These are phyloP conservation scores for Morpho deidamia DNA, from an alignment of 2,888 invertebrate species.

Conservation along the genomic window DNA sequence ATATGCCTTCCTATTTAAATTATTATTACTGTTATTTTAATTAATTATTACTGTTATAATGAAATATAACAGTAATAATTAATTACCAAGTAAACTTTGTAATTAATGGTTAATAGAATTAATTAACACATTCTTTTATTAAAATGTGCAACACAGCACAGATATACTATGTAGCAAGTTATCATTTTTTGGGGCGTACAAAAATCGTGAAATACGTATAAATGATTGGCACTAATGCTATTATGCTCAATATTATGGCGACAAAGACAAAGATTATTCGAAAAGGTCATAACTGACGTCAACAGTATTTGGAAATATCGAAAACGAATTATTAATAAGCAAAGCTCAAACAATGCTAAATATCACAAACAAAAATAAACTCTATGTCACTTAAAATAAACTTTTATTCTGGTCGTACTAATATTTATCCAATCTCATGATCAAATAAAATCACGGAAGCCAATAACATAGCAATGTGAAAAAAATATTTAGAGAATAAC, in stretches of 20 bases:
- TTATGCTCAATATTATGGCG: neutral
- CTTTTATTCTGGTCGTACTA: neutral
- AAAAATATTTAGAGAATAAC: slow-evolving; percentile 11
- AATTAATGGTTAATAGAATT: too few species aligned
- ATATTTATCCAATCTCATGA: slow-evolving; percentile 7
- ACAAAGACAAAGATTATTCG: slow-evolving; percentile 3
- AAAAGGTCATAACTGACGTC: slow-evolving; percentile 15
- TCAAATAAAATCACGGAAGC: slow-evolving; percentile 17
- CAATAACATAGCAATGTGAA: slow-evolving; percentile 16
- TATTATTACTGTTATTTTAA: too few species aligned
- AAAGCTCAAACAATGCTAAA: slow-evolving; percentile 6
- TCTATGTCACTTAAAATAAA: neutral
- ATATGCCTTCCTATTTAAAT: too few species aligned
- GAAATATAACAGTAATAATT: too few species aligned
- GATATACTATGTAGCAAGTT: too few species aligned
- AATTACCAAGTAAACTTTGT: too few species aligned
- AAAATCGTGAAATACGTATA: too few species aligned
- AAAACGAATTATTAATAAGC: slow-evolving; percentile 21
- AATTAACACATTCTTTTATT: too few species aligned
- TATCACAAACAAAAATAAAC: neutral
- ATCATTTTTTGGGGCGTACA: too few species aligned
- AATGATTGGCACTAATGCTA: too few species aligned
- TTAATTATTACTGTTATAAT: too few species aligned
- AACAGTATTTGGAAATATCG: slow-evolving; percentile 11
- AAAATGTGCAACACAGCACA: too few species aligned